Evolutionary conservation across 1,140 invertebrate genomes (phyloP).

Genomic region (Rhagoletis zephyria): DNA sequence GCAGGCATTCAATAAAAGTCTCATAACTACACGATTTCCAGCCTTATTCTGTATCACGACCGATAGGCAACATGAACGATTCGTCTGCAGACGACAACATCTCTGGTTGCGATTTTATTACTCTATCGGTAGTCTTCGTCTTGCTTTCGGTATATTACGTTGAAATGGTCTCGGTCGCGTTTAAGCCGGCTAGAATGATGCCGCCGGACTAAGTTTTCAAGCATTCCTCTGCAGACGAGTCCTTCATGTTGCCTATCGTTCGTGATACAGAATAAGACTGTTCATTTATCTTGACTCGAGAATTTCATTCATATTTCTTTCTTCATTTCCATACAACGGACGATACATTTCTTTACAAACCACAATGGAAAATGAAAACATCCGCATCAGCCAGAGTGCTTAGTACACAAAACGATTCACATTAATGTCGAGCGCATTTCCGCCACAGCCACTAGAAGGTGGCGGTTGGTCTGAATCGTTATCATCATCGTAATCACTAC

Average conservation of each 20-base stretch:
- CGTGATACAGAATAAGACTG: too few relatives aligned
- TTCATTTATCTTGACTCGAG: not conserved
- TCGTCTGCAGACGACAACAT: too few relatives aligned
- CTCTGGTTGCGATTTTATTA: too few relatives aligned
- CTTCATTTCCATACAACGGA: not conserved
- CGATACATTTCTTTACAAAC: constrained; percentile 4
- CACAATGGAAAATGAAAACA: constrained; percentile 34
- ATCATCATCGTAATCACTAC: constrained; percentile 63
- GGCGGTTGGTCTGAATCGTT: constrained; percentile 65
- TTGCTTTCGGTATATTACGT: too few relatives aligned
- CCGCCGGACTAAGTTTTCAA: too few relatives aligned
- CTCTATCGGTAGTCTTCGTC: too few relatives aligned
- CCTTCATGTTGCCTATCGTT: too few relatives aligned
- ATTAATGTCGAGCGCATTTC: constrained; percentile 67
- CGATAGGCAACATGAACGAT: too few relatives aligned
- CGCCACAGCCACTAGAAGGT: constrained; percentile 67
- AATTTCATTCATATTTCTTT: not conserved
- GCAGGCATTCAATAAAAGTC: not conserved
- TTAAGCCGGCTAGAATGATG: too few relatives aligned
- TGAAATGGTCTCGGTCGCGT: too few relatives aligned
- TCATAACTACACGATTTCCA: constrained; percentile 7
- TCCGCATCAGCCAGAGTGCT: not conserved
- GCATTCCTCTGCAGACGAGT: too few relatives aligned
- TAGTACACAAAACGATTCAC: constrained; percentile 69
- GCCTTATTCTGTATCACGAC: too few relatives aligned